Evolutionary conservation across 2,797 vertebrate genomes (phyloP).

Genomic region (Nyctibius grandis): DNA sequence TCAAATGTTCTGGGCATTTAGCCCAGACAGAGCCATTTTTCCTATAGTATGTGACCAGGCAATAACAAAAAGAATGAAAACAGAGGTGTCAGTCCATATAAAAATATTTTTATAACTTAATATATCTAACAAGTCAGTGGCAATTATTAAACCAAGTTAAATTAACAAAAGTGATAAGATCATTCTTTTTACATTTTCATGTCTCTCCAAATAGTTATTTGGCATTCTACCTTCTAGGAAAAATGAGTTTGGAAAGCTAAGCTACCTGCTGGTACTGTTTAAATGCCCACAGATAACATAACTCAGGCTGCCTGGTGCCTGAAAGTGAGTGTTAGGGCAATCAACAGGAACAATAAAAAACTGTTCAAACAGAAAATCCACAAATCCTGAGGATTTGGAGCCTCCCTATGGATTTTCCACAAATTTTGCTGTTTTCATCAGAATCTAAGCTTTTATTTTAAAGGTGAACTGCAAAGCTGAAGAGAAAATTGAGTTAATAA

Average conservation of each 20-base stretch:
- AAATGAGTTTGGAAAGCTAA: conserved; percentile 46
- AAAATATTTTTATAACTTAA: conserved; percentile 78
- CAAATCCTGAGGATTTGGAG: conserved; percentile 56
- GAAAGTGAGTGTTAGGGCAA: conserved; percentile 45
- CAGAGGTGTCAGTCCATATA: conserved; percentile 74
- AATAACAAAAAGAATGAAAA: conserved; percentile 76
- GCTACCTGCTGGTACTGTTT: conserved; percentile 57
- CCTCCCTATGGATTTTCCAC: conserved; percentile 39
- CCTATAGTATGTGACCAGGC: conserved; percentile 79
- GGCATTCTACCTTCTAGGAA: not conserved
- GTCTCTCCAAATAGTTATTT: conserved; percentile 45
- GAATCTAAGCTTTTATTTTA: conserved; percentile 50
- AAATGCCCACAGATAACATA: conserved; percentile 61
- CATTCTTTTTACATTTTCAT: conserved; percentile 33
- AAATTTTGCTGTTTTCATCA: conserved; percentile 52
- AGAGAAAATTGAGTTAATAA: conserved; percentile 45
- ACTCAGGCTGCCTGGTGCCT: conserved; percentile 48
- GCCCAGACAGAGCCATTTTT: conserved; percentile 80
- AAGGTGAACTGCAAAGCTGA: conserved; percentile 55
- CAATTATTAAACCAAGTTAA: conserved; percentile 69
- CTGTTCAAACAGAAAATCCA: conserved; percentile 56
- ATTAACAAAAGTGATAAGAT: conserved; percentile 72
- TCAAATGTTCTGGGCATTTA: conserved; percentile 78
- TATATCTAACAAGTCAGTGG: conserved; percentile 74
- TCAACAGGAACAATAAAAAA: conserved; percentile 63